These are phyloP conservation scores for Magallana gigas DNA, from an alignment of 1,140 invertebrate genomes.

Conservation along the genomic window DNA sequence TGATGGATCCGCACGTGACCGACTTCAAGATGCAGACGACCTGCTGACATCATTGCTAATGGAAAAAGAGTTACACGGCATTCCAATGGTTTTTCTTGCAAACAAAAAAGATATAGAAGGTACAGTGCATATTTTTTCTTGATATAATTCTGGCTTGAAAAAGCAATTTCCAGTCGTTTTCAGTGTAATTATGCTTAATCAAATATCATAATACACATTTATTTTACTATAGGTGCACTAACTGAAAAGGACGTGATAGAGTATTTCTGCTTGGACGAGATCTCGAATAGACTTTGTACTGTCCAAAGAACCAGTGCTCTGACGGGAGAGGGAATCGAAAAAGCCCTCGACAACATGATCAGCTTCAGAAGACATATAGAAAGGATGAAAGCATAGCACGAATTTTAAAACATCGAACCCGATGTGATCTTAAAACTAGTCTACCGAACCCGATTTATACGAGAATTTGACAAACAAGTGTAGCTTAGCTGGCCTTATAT, in stretches of 20 bases:
- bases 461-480: too few relatives aligned
- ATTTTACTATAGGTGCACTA: slow-evolving; percentile 59
- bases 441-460: background rate
- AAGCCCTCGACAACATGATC: slow-evolving; percentile 62
- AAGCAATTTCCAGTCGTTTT: background rate
- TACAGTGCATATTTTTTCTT: background rate
- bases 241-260: slow-evolving; percentile 60
- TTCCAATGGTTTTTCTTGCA: slow-evolving; percentile 70
- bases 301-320: slow-evolving; percentile 67
- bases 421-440: background rate
- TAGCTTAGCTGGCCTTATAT: background rate
- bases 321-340: slow-evolving; percentile 67
- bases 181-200: background rate
- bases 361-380: slow-evolving; percentile 59
- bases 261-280: slow-evolving; percentile 59
- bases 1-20: slow-evolving; percentile 97
- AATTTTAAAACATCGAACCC: too few relatives aligned
- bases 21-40: slow-evolving; percentile 95
- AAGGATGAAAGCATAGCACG: slow-evolving; percentile 6
- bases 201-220: slow-evolving; percentile 4
- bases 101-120: slow-evolving; percentile 70
- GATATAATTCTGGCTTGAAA: background rate
- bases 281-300: slow-evolving; percentile 63
- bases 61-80: slow-evolving; percentile 57
- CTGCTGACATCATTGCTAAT: slow-evolving; percentile 85